Base-by-base conservation (phyloP, 2,888 invertebrate species). In the Apomyelois bistriatella region DNA sequence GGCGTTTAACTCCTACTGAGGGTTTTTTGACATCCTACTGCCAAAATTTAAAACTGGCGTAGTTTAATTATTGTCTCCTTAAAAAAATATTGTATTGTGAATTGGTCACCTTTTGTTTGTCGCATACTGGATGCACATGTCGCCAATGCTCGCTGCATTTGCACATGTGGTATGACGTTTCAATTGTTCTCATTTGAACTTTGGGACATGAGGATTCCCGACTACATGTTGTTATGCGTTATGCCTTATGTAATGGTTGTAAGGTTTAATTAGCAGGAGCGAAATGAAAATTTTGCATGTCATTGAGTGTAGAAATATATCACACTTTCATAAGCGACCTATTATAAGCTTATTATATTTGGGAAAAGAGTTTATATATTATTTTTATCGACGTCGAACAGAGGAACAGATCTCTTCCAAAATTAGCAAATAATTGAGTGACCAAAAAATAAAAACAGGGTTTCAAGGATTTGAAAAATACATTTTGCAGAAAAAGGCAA, bases 121-220 rank as follows among this genome's bases (percentile, higher is more conserved):
- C 12, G 15, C 43, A 43, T 43, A 13, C 13, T 43, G 43, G 30
- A 43, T 30, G 43, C 43, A 43, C 30, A 43, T 43, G 43, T 43
- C 43, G 12, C 13, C 22, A 42, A 28, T n/a, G n/a, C 36, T 32
- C 3, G 36, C 36, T 30, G 30, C 30, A 43, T 30, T 43, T 30
- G 43, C 43, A 43, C 43, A 43, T 43, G 43, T 43, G 43, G 4
- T 13, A 8, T 43, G 42, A 42, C 28, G 43, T 30, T 22, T 43
- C 43, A 1, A 7, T 43, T 43, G 42, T 43, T 28, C 37, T 7
- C 5, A 12, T 28, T 43, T 28, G 28, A 42, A 28, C 22, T 4
- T 1, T 12, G 12, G 28, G 28, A 28, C 28, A 12, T 7, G 12
- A 43, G 12, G 12, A 43, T 8, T 38, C 5, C 7, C 37, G 13